phyloP scores from a whole-genome alignment of 2,888 invertebrate species.

The Philereme transversata region DNA sequence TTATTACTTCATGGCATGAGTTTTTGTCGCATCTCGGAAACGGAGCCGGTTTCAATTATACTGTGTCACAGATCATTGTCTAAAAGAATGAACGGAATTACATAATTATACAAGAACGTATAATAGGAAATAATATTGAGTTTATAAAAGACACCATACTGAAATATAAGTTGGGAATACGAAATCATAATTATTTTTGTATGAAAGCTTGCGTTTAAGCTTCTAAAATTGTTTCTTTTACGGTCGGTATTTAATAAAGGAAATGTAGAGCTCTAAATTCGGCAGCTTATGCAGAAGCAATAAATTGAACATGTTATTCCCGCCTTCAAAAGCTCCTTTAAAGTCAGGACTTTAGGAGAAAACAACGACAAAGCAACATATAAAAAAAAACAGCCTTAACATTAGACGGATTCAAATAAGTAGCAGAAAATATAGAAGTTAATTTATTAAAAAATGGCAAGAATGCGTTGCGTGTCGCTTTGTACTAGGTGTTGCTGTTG shows the following conservation, averaged over 20 bases:
- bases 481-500: slow-evolving; percentile 11
- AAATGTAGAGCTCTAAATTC: neutral
- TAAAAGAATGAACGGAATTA: slow-evolving; percentile 11
- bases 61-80: slow-evolving; percentile 9
- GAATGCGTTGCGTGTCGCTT: slow-evolving; percentile 24
- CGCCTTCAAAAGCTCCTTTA: slow-evolving; percentile 1
- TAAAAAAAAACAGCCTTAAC: neutral
- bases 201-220: neutral
- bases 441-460: slow-evolving; percentile 16
- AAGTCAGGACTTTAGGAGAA: neutral
- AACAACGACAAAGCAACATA: neutral
- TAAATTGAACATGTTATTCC: neutral
- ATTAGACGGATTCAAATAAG: slow-evolving; percentile 12
- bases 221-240: slow-evolving; percentile 7
- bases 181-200: too few species aligned
- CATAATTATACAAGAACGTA: slow-evolving; percentile 3
- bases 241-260: neutral
- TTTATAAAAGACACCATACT: too few species aligned
- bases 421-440: slow-evolving; percentile 10
- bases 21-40: slow-evolving; percentile 22
- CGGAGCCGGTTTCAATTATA: slow-evolving; percentile 18
- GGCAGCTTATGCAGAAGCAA: neutral
- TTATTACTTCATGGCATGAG: slow-evolving; percentile 34
- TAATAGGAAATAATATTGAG: neutral
- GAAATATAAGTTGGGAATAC: too few species aligned